Base-by-base conservation (phyloP, 2,888 invertebrate genomes). In the Athalia cordata region DNA sequence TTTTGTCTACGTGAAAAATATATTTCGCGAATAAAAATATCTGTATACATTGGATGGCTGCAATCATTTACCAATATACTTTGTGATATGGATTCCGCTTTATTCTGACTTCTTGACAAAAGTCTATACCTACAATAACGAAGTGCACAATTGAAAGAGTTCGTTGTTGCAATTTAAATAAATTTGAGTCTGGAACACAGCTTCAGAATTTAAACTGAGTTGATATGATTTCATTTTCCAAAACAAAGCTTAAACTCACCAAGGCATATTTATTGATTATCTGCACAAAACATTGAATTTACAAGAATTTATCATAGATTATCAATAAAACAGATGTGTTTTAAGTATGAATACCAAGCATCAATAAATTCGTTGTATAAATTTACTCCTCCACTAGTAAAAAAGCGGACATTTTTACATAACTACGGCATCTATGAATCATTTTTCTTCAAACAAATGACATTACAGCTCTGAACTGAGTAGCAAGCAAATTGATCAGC, bases 71-170 rank as follows among this genome's bases (percentile, higher is more conserved):
- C 64, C 67, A 70, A 81, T 72, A 75, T 15, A 75, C 55, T 83
- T 83, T 85, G 87, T 85, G 85, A 85, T 86, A 86, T 83, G 77
- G 77, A 77, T 80, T 74, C 79, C 78, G 79, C 76, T 82, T 84
- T 86, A 84, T 81, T 85, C 80, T 81, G 82, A 84, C 78, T 81
- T 86, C 86, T 84, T 82, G 85, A 80, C 79, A 84, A 85, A 81
- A 84, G 85, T 79, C 82, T 82, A 84, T 83, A 87, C 87, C 87
- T 87, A 86, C 82, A 87, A 87, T 85, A 82, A 52, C 29, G 29
- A 29, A 29, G 29, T 29, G 29, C 29, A 29, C 29, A 29, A 29
- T 29, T 29, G 29, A 2, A 29, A 29, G 29, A 29, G 2, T 61
- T 2, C 9, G 84, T 75, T 81, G 78, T 70, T 78, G 29, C 49